Percentiles rank a stretch among this genome's conserved stretches.
Conservation (phyloP, 2,888 invertebrate species). For the Cynaeus angustus region DNA sequence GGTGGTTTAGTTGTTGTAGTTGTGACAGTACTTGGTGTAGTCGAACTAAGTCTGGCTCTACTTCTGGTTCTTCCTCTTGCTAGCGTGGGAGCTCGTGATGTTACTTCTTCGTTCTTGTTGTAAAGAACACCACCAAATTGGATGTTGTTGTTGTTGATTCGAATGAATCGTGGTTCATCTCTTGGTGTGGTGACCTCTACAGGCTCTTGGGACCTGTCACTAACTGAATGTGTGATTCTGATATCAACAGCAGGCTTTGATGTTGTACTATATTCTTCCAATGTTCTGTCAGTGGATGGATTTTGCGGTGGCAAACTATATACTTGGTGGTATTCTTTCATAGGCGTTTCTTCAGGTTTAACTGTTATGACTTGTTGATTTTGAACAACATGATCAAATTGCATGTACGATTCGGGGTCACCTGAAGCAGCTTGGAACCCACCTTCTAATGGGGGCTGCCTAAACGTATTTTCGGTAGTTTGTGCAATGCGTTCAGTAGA, state of each 20-base stretch:
- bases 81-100: slow-evolving; percentile 52
- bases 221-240: slow-evolving; percentile 57
- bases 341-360: slow-evolving; percentile 29
- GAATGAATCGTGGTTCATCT: slow-evolving; percentile 50
- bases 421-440: slow-evolving; percentile 52
- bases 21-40: slow-evolving; percentile 51
- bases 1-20: slow-evolving; percentile 21
- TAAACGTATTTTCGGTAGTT: slow-evolving; percentile 59
- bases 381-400: slow-evolving; percentile 59
- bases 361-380: slow-evolving; percentile 54
- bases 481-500: slow-evolving; percentile 56
- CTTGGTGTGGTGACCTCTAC: slow-evolving; percentile 51
- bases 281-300: slow-evolving; percentile 44
- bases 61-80: slow-evolving; percentile 60
- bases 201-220: slow-evolving; percentile 34
- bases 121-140: slow-evolving; percentile 55
- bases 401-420: slow-evolving; percentile 61
- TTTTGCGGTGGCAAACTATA: slow-evolving; percentile 47
- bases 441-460: slow-evolving; percentile 53
- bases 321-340: slow-evolving; percentile 53
- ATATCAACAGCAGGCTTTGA: slow-evolving; percentile 58
- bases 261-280: slow-evolving; percentile 50
- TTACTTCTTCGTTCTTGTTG: slow-evolving; percentile 53
- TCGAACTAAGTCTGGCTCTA: slow-evolving; percentile 55
- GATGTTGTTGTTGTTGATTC: slow-evolving; percentile 55